Evolutionary conservation across 2,113 vertebrate genomes (phyloP).

Genomic region (Pteropus alecto): DNA sequence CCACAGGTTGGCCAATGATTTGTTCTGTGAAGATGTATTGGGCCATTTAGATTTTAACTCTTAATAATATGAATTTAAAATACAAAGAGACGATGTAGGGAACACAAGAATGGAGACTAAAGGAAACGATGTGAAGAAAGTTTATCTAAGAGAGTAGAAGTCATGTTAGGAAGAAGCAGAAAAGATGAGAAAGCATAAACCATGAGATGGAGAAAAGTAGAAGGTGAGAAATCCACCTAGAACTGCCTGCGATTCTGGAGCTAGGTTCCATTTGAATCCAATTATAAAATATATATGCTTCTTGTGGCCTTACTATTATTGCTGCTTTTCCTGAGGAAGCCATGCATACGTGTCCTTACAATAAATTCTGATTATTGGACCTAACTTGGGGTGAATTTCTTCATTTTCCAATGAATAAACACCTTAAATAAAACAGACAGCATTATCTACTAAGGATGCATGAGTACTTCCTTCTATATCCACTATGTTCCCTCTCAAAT

Average conservation of each 20-base stretch:
- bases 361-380: no score
- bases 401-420: no score
- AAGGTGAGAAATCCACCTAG: not conserved
- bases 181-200: not conserved
- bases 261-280: no score
- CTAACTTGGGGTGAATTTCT: no score
- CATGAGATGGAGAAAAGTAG: not conserved
- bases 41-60: not conserved
- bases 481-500: fast-evolving
- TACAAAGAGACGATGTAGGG: not conserved
- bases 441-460: no score
- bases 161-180: not conserved
- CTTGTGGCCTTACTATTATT: not conserved
- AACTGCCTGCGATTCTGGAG: no score
- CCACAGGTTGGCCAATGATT: not conserved
- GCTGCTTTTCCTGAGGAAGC: not conserved
- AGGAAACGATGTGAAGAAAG: not conserved
- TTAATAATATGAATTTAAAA: not conserved
- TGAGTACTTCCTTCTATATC: not conserved
- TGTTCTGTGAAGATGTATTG: not conserved
- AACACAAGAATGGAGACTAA: not conserved
- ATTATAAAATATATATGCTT: not conserved
- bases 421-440: no score
- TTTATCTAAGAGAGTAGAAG: not conserved
- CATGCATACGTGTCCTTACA: not conserved